phyloP scores from a whole-genome alignment of 2,888 invertebrate genomes.

The Drosophila tripunctata region DNA sequence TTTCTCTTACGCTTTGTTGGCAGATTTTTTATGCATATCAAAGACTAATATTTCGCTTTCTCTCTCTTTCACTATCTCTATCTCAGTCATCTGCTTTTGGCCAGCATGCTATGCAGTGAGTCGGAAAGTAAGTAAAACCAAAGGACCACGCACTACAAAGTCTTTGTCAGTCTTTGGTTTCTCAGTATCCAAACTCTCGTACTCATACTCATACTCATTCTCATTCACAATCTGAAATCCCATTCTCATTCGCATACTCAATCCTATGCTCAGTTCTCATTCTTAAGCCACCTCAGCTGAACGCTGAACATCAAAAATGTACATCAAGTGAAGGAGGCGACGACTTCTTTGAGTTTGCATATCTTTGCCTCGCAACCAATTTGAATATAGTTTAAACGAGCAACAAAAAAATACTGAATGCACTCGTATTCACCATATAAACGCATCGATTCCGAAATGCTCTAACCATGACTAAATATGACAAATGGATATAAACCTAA shows the following conservation, averaged over 20 bases:
- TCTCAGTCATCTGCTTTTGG: neutral
- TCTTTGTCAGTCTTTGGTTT: conserved; percentile 3
- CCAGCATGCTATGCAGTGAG: conserved; percentile 15
- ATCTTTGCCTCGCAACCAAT: conserved; percentile 67
- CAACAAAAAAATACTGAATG: conserved; percentile 19
- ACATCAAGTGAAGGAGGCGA: conserved; percentile 26
- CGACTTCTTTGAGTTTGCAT: conserved; percentile 72
- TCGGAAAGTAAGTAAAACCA: conserved; percentile 1
- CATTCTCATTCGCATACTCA: conserved; percentile 11
- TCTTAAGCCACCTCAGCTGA: neutral
- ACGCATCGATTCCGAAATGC: conserved; percentile 11
- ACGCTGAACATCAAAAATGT: conserved; percentile 41
- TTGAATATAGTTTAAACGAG: conserved; percentile 56
- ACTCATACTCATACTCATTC: neutral
- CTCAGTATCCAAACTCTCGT: conserved; percentile 6
- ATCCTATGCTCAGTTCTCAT: conserved; percentile 3
- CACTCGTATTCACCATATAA: neutral
- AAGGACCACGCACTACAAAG: conserved; percentile 31
- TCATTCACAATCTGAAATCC: conserved; percentile 15
- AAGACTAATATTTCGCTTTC: conserved; percentile 30
- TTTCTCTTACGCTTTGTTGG: conserved; percentile 51
- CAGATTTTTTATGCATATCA: conserved; percentile 44
- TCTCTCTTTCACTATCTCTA: neutral
- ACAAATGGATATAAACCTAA: neutral
- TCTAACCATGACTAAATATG: conserved; percentile 2